Evolutionary conservation across 2,888 invertebrate genomes (phyloP), one percentile per base, ranked within the genome.

Genomic region (Hyposoter dolosus): DNA sequence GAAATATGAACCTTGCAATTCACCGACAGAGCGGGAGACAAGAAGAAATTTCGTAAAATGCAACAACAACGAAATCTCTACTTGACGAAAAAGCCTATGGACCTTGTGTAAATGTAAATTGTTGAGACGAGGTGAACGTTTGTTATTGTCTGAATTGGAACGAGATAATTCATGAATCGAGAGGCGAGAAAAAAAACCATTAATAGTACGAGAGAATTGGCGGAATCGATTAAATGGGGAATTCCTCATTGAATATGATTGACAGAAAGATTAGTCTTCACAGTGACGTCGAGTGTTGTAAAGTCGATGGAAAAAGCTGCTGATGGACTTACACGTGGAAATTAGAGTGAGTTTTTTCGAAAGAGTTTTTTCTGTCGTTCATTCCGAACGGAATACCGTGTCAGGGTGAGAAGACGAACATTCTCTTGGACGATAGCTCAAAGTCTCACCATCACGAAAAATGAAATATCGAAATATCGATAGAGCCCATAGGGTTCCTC

Each of bases 401-500:
- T 75, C 53, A 56, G 82, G 65, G 79, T 75, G 77, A 78, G 71
- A 68, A 76, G 69, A 75, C 60, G 65, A 80, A 72, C 47, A 72
- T 74, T 66, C 28, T 28, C 66, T 35, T 65, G 12, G 19, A 47
- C 83, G 79, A 83, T 83, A 60, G 17, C 74, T 75, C 77, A 45
- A 45, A 72, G 71, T 65, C 82, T 85, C 82, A 66, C 75, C 79
- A 65, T 80, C 78, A 81, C 72, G 65, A 78, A 77, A 78, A 80
- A 85, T 85, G 80, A 86, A 86, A 83, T 81, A 83, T 81, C 72
- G 83, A 71, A 83, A 83, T 81, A 68, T 69, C 68, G 79, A 66
- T 71, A 43, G 63, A n/a, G 75, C 65, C 28, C 53, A 53, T 63
- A n/a, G 23, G 53, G 50, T 47, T 69, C n/a, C 79, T 40, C 65